Evolutionary conservation across 1,140 invertebrate genomes (phyloP).

Genomic region (Drosophila equinoxialis): DNA sequence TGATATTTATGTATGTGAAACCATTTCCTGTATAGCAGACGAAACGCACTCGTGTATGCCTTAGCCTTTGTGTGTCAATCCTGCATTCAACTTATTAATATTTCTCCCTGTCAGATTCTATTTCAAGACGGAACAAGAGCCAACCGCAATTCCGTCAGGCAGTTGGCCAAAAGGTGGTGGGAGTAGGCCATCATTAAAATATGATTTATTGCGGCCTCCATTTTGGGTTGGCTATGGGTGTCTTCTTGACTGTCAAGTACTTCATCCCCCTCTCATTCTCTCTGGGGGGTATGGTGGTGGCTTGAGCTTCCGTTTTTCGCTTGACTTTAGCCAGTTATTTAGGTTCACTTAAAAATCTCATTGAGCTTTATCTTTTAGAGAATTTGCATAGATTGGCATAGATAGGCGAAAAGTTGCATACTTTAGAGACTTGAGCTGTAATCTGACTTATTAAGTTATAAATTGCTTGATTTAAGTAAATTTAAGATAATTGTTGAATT

Average conservation of each 20-base stretch:
- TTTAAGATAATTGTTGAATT: constrained; percentile 42
- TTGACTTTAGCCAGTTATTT: constrained; percentile 25
- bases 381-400: constrained; percentile 47
- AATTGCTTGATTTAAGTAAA: constrained; percentile 59
- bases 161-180: constrained; percentile 2
- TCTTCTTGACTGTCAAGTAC: constrained; percentile 29
- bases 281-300: constrained; percentile 9
- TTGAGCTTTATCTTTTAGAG: constrained; percentile 46
- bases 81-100: constrained; percentile 55
- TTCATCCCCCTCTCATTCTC: constrained; percentile 30
- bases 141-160: constrained; percentile 57
- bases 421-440: constrained; percentile 41
- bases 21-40: constrained; percentile 16
- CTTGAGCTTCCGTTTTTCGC: constrained; percentile 40
- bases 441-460: constrained; percentile 37
- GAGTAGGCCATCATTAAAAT: constrained; percentile 68
- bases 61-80: constrained; percentile 51
- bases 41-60: constrained; percentile 11
- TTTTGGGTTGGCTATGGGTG: constrained; percentile 39
- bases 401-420: constrained; percentile 31
- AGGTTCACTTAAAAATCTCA: constrained; percentile 26
- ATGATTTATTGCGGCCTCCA: constrained; percentile 64
- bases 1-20: constrained; percentile 47
- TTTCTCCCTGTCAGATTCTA: constrained; percentile 55
- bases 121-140: constrained; percentile 51